phyloP scores from a whole-genome alignment of 2,797 vertebrate genomes.

The Trachurus trachurus region DNA sequence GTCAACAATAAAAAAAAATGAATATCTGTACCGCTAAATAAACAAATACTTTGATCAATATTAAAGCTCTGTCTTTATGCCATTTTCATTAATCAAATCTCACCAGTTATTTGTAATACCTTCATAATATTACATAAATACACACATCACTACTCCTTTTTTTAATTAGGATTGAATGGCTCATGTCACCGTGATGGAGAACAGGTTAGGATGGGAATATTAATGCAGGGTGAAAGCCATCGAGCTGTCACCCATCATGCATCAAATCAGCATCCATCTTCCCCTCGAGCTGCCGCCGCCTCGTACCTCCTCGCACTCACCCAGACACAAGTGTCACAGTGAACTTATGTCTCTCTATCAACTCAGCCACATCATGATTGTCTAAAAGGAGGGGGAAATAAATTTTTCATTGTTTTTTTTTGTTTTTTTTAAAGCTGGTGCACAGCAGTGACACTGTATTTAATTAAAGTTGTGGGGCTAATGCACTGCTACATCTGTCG shows the following conservation, averaged over 20 bases:
- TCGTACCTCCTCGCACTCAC: neutral
- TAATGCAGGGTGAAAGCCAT: conserved; percentile 20
- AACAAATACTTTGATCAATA: neutral
- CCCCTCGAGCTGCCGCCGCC: conserved; percentile 19
- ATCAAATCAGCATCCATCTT: conserved; percentile 38
- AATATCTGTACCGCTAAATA: neutral
- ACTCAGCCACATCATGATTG: neutral
- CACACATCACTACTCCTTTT: conserved; percentile 51
- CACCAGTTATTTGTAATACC: conserved; percentile 53
- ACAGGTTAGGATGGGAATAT: conserved; percentile 33
- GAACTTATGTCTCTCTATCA: conserved; percentile 2
- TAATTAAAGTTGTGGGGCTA: neutral
- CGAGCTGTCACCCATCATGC: conserved; percentile 32
- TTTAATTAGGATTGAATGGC: conserved; percentile 61
- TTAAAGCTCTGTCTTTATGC: neutral
- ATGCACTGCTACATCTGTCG: conserved; percentile 27
- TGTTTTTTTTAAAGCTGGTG: neutral
- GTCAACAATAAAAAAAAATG: neutral
- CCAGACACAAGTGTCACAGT: conserved; percentile 1
- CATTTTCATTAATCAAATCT: conserved; percentile 19
- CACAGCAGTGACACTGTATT: neutral
- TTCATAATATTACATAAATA: conserved; percentile 28
- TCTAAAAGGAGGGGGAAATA: neutral
- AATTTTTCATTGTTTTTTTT: neutral
- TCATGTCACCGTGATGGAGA: conserved; percentile 48